Conservation (phyloP, 1,140 invertebrate genomes). For the Drosophila pruinosa region DNA sequence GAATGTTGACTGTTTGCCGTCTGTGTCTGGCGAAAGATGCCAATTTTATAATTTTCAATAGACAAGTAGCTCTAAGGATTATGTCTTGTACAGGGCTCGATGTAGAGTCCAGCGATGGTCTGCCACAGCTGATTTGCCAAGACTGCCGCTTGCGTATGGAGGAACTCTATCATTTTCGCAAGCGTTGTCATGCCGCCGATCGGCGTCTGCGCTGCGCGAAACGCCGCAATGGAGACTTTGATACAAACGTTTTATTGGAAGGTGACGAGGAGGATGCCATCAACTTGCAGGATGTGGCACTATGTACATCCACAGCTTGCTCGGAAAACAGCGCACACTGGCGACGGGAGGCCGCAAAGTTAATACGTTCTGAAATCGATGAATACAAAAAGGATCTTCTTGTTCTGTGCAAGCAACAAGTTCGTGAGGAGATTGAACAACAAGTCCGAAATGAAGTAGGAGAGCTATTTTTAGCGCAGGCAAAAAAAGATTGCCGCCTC, state of each 20-base stretch:
- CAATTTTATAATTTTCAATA: slow-evolving; percentile 27
- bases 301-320: slow-evolving; percentile 32
- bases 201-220: slow-evolving; percentile 30
- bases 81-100: slow-evolving; percentile 56
- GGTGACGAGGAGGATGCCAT: slow-evolving; percentile 12
- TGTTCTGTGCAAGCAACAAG: slow-evolving; percentile 36
- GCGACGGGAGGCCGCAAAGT: slow-evolving; percentile 43
- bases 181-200: slow-evolving; percentile 52
- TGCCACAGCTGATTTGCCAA: slow-evolving; percentile 50
- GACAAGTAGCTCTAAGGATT: slow-evolving; percentile 24
- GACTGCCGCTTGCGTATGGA: slow-evolving; percentile 53
- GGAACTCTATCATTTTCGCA: slow-evolving; percentile 54
- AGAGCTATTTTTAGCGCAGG: slow-evolving; percentile 20
- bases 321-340: slow-evolving; percentile 54
- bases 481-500: slow-evolving; percentile 37
- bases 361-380: slow-evolving; percentile 49
- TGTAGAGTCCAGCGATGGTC: slow-evolving; percentile 44
- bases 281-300: slow-evolving; percentile 23
- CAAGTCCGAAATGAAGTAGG: slow-evolving; percentile 50
- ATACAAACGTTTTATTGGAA: not conserved
- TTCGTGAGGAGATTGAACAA: slow-evolving; percentile 62
- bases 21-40: slow-evolving; percentile 55
- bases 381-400: slow-evolving; percentile 49
- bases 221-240: not conserved
- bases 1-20: slow-evolving; percentile 49